Evolutionary conservation across 2,797 vertebrate species (phyloP).

Genomic region (Holocentrus rufus): DNA sequence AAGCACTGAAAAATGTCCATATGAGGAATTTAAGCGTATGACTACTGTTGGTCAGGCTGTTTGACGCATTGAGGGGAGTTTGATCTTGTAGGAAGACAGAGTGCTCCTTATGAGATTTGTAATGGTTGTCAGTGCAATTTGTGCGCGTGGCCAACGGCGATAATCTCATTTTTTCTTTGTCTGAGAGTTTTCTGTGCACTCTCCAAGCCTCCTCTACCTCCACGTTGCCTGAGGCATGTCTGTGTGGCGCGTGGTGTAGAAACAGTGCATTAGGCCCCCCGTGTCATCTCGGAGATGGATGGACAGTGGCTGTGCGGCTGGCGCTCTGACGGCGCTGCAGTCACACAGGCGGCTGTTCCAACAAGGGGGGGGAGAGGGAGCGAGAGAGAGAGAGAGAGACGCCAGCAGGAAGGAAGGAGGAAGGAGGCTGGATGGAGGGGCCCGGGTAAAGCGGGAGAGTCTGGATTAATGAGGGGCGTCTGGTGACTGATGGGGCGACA

Average conservation of each 20-base stretch:
- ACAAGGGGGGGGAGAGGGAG: constrained; percentile 26
- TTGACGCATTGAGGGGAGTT: background rate
- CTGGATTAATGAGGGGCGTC: constrained; percentile 76
- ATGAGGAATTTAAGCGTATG: constrained; percentile 5
- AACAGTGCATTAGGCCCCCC: constrained; percentile 53
- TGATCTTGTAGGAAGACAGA: constrained; percentile 41
- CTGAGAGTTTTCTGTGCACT: constrained; percentile 34
- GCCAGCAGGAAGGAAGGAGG: constrained; percentile 66
- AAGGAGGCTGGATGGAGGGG: constrained; percentile 61
- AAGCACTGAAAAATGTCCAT: background rate
- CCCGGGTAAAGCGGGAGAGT: constrained; percentile 37
- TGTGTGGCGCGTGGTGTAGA: constrained; percentile 36
- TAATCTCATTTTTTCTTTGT: constrained; percentile 25
- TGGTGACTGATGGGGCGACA: constrained; percentile 77
- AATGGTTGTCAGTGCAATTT: constrained; percentile 46
- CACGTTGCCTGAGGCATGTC: constrained; percentile 42
- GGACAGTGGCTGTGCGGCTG: constrained; percentile 61
- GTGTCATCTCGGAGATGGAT: constrained; percentile 74
- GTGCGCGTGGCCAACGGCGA: constrained; percentile 28
- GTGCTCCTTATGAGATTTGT: constrained; percentile 42
- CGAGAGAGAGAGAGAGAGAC: no score
- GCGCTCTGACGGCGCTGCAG: constrained; percentile 53
- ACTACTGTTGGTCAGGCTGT: background rate
- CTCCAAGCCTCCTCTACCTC: constrained; percentile 24
- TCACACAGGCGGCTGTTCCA: constrained; percentile 62